phyloP scores from a whole-genome alignment of 2,113 vertebrate species.

The Montifringilla adamsi region DNA sequence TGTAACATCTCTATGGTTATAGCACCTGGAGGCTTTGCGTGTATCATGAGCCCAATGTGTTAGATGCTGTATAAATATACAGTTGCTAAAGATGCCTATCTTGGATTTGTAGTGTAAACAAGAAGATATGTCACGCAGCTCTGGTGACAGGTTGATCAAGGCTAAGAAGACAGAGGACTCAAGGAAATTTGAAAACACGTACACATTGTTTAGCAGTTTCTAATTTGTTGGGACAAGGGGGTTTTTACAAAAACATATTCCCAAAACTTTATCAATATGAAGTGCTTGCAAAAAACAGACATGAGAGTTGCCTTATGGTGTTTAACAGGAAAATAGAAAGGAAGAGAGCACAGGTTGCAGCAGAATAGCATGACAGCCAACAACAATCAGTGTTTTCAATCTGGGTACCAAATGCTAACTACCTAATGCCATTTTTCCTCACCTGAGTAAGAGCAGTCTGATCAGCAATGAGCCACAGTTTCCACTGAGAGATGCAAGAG shows the following conservation, averaged over 20 bases:
- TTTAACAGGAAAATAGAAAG: background rate
- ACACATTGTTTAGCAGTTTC: background rate
- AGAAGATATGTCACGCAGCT: background rate
- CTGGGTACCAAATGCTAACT: background rate
- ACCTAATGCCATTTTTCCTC: background rate
- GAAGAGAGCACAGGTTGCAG: background rate
- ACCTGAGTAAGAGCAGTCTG: background rate
- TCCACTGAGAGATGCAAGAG: background rate
- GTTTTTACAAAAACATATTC: background rate
- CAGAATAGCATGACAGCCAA: background rate
- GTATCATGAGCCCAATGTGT: background rate
- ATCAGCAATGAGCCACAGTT: background rate
- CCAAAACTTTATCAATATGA: background rate
- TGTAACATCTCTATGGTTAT: background rate
- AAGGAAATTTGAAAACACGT: background rate
- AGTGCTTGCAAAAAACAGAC: background rate
- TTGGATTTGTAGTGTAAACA: conserved; percentile 28
- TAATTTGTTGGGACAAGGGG: background rate
- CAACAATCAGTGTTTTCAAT: background rate
- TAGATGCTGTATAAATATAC: background rate
- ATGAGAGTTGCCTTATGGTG: background rate
- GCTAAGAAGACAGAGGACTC: background rate
- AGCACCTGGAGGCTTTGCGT: background rate
- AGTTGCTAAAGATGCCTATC: background rate
- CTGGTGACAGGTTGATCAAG: background rate